These are phyloP conservation scores for Coluber constrictor DNA, from an alignment of 2,797 vertebrate species.

Conservation along the genomic window DNA sequence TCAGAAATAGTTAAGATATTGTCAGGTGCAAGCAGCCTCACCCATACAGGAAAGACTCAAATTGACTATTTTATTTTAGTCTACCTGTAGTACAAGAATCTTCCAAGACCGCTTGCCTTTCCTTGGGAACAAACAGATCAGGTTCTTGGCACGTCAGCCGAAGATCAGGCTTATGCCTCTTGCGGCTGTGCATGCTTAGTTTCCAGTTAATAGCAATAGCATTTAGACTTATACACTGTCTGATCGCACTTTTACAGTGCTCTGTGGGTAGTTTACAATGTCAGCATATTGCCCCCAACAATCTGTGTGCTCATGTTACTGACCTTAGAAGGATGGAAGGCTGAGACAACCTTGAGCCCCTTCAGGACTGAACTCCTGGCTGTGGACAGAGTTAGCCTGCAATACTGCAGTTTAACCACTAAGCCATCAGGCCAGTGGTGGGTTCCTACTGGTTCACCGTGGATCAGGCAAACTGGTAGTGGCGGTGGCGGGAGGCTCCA, in stretches of 20 bases:
- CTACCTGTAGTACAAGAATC: neutral
- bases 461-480: no score
- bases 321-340: neutral
- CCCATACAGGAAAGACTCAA: neutral
- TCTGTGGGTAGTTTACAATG: neutral
- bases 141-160: neutral
- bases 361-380: neutral
- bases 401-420: neutral
- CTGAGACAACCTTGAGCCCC: neutral
- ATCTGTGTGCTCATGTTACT: neutral
- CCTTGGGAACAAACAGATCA: neutral
- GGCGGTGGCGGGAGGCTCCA: no score
- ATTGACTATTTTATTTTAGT: neutral
- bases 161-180: neutral
- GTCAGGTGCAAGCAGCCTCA: neutral
- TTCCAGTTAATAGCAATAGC: neutral
- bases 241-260: no score
- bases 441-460: no score
- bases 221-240: no score
- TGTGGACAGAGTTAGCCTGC: neutral
- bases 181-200: neutral
- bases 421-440: neutral
- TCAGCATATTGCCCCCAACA: neutral
- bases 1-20: neutral
- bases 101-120: neutral